A percentile compares a stretch with the other conserved stretches of the same genome.
Evolutionary conservation across 2,888 invertebrate genomes (phyloP).

Genomic region (Drosophila tripunctata): DNA sequence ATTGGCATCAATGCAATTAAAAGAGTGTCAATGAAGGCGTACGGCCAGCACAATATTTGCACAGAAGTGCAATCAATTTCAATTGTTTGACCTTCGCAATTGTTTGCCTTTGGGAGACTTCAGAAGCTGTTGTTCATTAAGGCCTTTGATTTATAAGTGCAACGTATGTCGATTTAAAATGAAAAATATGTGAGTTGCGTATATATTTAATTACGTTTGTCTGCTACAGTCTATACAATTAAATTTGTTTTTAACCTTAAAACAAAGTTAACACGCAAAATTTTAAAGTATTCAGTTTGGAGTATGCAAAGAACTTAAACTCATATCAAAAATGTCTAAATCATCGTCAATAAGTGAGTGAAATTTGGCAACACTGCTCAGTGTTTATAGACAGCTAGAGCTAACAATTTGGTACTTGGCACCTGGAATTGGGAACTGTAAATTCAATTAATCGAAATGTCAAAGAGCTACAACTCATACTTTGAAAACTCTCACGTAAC

Average conservation of each 20-base stretch:
- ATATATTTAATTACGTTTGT: no score
- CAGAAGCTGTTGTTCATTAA: background rate
- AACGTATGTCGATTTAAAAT: background rate
- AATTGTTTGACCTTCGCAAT: slow-evolving; percentile 19
- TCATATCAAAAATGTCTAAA: background rate
- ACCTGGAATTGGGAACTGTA: slow-evolving; percentile 41
- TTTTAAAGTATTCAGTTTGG: no score
- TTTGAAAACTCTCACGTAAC: slow-evolving; percentile 6
- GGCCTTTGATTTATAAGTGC: background rate
- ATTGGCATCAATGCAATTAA: slow-evolving; percentile 41
- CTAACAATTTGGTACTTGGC: slow-evolving; percentile 30
- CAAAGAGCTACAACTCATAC: slow-evolving; percentile 1
- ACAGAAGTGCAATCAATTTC: slow-evolving; percentile 38
- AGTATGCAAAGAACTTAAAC: background rate
- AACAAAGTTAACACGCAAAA: no score
- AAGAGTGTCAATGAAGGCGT: slow-evolving; percentile 11
- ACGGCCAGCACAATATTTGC: slow-evolving; percentile 23
- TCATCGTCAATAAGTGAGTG: no score
- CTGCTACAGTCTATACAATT: no score
- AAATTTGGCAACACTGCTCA: slow-evolving; percentile 3
- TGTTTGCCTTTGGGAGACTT: background rate
- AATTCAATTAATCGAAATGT: slow-evolving; percentile 72
- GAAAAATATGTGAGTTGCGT: background rate
- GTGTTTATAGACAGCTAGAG: background rate
- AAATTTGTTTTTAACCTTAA: no score